phyloP scores from a whole-genome alignment of 2,113 vertebrate genomes.

The Zingel zingel region DNA sequence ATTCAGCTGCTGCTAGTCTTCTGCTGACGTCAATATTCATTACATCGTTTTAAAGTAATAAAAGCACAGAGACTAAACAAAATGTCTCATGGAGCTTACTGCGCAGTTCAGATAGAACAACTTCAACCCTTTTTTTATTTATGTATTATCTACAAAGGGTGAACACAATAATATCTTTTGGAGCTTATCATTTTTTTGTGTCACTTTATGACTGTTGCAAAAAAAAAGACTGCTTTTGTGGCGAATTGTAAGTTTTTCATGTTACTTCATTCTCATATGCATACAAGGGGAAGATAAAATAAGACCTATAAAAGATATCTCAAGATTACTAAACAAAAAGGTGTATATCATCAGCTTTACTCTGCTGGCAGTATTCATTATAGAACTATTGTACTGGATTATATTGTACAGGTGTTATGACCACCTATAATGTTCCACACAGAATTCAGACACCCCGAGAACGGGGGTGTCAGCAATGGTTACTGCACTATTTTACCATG shows the following conservation, averaged over 20 bases:
- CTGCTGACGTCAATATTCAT: constrained; percentile 26
- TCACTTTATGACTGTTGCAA: background rate
- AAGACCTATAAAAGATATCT: background rate
- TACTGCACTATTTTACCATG: constrained; percentile 5
- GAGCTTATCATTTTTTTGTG: background rate
- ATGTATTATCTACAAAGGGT: constrained; percentile 8
- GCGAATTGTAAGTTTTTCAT: background rate
- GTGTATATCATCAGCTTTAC: background rate
- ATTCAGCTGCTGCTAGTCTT: constrained; percentile 26
- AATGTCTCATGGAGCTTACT: constrained; percentile 8
- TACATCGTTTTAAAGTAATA: constrained; percentile 21
- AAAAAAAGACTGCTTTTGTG: background rate
- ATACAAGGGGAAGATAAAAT: background rate
- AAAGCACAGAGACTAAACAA: constrained; percentile 16
- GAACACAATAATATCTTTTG: background rate
- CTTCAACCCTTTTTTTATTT: constrained; percentile 1
- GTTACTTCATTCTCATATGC: background rate
- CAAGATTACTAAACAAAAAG: background rate
- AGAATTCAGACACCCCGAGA: constrained; percentile 24
- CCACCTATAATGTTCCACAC: background rate
- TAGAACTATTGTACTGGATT: background rate
- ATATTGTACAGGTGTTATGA: constrained; percentile 5
- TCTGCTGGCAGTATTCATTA: constrained; percentile 15
- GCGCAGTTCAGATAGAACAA: background rate
- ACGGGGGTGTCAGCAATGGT: constrained; percentile 5